A percentile compares a stretch with the other conserved stretches of the same genome.
These are phyloP conservation scores for Lepus oiostolus DNA, from an alignment of 2,797 vertebrate genomes.

Conservation along the genomic window DNA sequence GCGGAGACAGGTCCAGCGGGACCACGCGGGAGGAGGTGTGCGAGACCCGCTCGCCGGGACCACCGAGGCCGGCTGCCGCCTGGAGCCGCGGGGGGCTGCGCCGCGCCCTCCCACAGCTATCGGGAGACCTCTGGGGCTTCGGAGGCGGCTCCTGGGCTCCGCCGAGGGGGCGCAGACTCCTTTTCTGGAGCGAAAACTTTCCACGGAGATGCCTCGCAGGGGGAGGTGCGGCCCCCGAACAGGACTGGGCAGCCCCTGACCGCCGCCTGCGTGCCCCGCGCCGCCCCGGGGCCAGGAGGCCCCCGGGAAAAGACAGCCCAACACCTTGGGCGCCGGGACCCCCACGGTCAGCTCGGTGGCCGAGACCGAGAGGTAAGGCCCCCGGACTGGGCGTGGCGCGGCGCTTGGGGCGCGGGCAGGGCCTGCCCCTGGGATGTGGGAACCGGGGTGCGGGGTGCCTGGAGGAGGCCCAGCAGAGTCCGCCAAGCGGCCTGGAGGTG, in stretches of 20 bases:
- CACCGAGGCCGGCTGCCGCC: slow-evolving; percentile 38
- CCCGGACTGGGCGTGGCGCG: slow-evolving; percentile 50
- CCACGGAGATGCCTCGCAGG: slow-evolving; percentile 71
- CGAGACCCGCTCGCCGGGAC: neutral
- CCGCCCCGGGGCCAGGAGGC: slow-evolving; percentile 13
- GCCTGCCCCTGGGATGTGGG: slow-evolving; percentile 41
- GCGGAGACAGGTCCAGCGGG: neutral
- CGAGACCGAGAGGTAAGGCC: slow-evolving; percentile 74
- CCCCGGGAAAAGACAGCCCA: slow-evolving; percentile 29
- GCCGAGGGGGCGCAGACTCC: slow-evolving; percentile 4
- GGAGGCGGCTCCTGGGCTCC: slow-evolving; percentile 48
- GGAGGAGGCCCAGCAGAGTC: neutral
- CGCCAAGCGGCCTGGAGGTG: neutral
- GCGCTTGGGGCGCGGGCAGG: slow-evolving; percentile 47
- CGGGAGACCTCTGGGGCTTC: slow-evolving; percentile 27
- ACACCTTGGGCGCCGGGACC: slow-evolving; percentile 47
- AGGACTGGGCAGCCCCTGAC: slow-evolving; percentile 53
- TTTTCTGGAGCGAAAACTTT: slow-evolving; percentile 76
- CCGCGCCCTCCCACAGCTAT: neutral
- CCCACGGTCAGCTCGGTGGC: slow-evolving; percentile 38
- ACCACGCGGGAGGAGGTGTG: slow-evolving; percentile 13
- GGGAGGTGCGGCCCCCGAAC: slow-evolving; percentile 18
- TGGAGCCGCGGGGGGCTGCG: slow-evolving; percentile 9
- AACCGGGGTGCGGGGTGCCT: neutral
- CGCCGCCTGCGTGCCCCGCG: neutral